Conservation (phyloP, 1,140 invertebrate species). For the Conus ventricosus region DNA sequence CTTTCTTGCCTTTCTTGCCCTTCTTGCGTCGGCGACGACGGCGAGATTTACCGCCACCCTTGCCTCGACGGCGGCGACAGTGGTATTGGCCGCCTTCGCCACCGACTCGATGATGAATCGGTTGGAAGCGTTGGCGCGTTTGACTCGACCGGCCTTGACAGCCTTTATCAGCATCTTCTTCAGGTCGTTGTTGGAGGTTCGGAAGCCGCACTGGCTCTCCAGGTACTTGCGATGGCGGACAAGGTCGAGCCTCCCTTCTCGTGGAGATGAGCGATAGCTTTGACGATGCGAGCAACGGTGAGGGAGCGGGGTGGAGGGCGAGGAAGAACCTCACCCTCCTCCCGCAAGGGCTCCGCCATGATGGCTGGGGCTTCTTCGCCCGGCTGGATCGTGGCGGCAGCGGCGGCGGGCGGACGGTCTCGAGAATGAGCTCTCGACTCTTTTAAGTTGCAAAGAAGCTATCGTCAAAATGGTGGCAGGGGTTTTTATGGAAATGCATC, state of each 20-base stretch:
- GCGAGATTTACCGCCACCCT: neutral
- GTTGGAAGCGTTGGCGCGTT: neutral
- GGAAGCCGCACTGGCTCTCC: neutral
- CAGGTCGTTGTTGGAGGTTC: neutral
- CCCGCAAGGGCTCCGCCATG: too few relatives aligned
- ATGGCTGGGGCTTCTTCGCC: too few relatives aligned
- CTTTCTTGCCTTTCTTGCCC: neutral
- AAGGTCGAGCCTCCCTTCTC: neutral
- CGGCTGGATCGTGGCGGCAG: too few relatives aligned
- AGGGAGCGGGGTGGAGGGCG: neutral
- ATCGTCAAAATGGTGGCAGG: too few relatives aligned
- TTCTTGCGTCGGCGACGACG: neutral
- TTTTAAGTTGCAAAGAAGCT: too few relatives aligned
- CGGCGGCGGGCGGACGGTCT: too few relatives aligned
- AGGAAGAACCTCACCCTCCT: neutral
- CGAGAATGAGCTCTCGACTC: too few relatives aligned
- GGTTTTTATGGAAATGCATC: too few relatives aligned
- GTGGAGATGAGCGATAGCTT: neutral
- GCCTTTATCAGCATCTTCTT: neutral
- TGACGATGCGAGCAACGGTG: neutral
- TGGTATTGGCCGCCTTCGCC: too few relatives aligned
- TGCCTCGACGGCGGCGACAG: neutral
- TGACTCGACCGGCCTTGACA: neutral
- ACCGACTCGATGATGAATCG: neutral
- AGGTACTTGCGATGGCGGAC: conserved; percentile 3